Conservation (phyloP, 2,797 vertebrate species). For the Peromyscus melanophrys region DNA sequence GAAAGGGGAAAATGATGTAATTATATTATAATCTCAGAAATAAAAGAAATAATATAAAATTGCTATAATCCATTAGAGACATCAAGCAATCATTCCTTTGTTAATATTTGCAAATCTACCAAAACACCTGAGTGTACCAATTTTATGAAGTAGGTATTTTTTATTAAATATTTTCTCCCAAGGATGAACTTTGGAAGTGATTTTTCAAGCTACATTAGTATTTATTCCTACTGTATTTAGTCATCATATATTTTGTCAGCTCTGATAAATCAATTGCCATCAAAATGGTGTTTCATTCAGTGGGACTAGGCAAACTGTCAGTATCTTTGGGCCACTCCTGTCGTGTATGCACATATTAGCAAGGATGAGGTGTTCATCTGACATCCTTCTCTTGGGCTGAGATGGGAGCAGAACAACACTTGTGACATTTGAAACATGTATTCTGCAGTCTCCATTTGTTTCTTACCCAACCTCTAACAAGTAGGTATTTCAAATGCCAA, state of each 20-base stretch:
- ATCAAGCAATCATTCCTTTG: not conserved
- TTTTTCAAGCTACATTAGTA: not conserved
- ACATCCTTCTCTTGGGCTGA: not conserved
- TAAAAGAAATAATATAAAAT: not conserved
- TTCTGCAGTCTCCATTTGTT: not conserved
- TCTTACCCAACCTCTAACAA: not conserved
- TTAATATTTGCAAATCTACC: not conserved
- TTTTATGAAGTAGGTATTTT: not conserved
- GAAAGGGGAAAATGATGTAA: not conserved
- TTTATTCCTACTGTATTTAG: not conserved
- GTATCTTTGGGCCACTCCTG: no score
- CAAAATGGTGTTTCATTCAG: not conserved
- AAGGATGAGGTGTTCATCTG: not conserved
- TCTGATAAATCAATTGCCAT: not conserved
- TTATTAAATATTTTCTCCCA: not conserved
- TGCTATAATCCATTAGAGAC: not conserved
- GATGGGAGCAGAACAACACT: not conserved
- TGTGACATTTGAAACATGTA: not conserved
- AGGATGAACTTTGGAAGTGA: not conserved
- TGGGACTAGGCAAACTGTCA: not conserved
- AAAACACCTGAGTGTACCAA: not conserved
- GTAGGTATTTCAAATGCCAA: not conserved
- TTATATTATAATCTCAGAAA: not conserved
- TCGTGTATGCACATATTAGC: not conserved
- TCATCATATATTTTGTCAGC: not conserved